Evolutionary conservation across 2,113 vertebrate species (phyloP).

Genomic region (Circaetus cinerascens): DNA sequence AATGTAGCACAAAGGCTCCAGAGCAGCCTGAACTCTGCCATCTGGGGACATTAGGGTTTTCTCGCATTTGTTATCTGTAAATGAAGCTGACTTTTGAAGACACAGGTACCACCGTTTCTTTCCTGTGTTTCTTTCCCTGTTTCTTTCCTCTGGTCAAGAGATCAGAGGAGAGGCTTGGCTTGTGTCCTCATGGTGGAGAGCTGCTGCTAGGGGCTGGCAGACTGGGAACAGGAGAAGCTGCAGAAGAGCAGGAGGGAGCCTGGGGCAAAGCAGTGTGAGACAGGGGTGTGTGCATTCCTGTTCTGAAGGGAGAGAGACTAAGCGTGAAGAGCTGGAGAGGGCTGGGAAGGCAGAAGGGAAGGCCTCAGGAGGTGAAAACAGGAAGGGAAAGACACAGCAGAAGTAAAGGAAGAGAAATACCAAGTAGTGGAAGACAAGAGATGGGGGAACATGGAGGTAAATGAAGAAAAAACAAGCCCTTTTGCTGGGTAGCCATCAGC

Average conservation of each 20-base stretch:
- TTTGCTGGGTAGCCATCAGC: neutral
- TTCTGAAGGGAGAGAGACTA: neutral
- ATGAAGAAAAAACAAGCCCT: neutral
- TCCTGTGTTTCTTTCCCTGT: neutral
- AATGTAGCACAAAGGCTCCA: neutral
- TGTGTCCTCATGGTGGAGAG: accelerated
- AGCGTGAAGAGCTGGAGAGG: neutral
- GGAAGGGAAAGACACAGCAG: neutral
- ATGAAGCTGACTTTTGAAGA: neutral
- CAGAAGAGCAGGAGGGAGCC: neutral
- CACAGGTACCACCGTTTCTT: accelerated
- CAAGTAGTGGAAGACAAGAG: neutral
- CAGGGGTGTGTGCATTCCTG: neutral
- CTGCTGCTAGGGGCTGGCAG: neutral
- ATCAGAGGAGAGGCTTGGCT: neutral
- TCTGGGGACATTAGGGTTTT: neutral
- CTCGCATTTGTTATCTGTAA: accelerated
- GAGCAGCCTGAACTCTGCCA: neutral
- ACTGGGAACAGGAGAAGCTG: neutral
- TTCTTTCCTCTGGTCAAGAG: neutral
- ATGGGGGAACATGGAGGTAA: neutral
- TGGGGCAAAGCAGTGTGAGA: neutral
- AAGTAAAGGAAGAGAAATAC: neutral
- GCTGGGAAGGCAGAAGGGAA: neutral
- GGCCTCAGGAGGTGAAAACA: neutral